phyloP scores from a whole-genome alignment of 2,797 vertebrate species.

The Ciconia nigra region DNA sequence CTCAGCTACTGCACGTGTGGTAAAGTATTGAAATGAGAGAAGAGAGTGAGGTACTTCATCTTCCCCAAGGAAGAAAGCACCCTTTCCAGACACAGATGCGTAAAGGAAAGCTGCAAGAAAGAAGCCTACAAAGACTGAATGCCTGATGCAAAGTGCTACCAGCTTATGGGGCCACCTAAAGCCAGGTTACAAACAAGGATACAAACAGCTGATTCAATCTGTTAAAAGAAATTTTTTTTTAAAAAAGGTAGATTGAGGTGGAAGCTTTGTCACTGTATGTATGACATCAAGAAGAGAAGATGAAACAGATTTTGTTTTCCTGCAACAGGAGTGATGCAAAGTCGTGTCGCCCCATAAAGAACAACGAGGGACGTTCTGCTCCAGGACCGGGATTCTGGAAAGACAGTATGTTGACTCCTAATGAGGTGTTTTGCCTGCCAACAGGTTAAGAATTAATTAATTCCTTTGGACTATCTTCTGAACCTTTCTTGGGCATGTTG shows the following conservation, averaged over 20 bases:
- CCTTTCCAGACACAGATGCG: not conserved
- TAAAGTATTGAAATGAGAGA: not conserved
- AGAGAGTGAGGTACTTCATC: not conserved
- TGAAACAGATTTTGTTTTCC: not conserved
- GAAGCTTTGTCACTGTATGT: not conserved
- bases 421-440: not conserved
- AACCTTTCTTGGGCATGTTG: not conserved
- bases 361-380: not conserved
- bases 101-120: not conserved
- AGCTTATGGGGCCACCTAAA: not conserved
- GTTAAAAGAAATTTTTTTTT: not conserved
- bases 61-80: not conserved
- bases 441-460: not conserved
- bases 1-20: not conserved
- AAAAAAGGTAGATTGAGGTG: not conserved
- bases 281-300: not conserved
- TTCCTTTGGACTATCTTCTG: not conserved
- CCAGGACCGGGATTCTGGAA: not conserved
- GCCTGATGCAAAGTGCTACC: not conserved
- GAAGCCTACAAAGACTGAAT: not conserved
- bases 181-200: not conserved
- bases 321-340: fast-evolving
- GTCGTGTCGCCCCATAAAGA: not conserved
- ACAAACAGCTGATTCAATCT: not conserved
- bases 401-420: not conserved